A percentile compares a stretch with the other conserved stretches of the same genome.
phyloP scores from a whole-genome alignment of 2,113 vertebrate species.

The Alces alces region DNA sequence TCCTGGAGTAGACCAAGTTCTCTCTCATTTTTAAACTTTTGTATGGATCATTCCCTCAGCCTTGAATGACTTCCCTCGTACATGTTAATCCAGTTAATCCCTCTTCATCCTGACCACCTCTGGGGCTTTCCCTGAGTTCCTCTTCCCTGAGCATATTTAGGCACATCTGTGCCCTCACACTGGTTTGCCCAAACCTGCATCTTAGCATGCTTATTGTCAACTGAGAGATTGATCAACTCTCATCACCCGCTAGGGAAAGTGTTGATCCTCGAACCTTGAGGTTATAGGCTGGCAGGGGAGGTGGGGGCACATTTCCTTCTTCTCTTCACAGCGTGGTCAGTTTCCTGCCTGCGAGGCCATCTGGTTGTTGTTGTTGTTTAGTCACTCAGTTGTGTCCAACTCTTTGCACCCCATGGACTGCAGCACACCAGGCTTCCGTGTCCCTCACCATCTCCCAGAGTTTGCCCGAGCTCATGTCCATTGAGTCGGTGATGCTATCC shows the following conservation, averaged over 20 bases:
- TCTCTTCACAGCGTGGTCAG: not conserved
- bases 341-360: constrained; percentile 10
- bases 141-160: not conserved
- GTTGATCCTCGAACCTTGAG: not conserved
- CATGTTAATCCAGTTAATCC: not conserved
- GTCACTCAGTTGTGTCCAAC: not conserved
- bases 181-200: not conserved
- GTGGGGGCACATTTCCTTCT: not conserved
- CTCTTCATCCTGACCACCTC: not conserved
- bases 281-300: not conserved
- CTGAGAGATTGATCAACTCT: not conserved
- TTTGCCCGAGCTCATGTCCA: not conserved
- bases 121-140: not conserved
- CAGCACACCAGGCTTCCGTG: not conserved
- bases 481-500: not conserved
- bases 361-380: not conserved
- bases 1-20: not conserved
- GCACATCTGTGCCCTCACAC: not conserved
- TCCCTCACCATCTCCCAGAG: not conserved
- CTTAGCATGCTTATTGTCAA: not conserved
- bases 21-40: constrained; percentile 3
- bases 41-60: not conserved
- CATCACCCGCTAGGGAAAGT: not conserved
- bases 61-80: not conserved
- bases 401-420: not conserved